phyloP scores from a whole-genome alignment of 1,140 invertebrate species.

The Sycobia sp. region DNA sequence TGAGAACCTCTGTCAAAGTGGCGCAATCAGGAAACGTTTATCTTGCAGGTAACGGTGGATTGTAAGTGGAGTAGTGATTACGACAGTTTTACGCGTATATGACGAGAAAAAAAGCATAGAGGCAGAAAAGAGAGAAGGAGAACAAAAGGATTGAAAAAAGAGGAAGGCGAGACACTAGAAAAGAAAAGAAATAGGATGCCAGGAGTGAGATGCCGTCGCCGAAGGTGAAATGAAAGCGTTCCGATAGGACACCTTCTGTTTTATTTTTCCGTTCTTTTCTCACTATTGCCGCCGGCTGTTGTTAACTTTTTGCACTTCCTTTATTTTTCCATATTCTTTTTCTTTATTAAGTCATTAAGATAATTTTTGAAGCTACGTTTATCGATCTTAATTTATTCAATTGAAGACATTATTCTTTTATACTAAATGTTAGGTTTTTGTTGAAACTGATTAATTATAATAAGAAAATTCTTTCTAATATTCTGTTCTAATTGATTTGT shows the following conservation, averaged over 20 bases:
- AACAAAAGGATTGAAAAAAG: too few relatives aligned
- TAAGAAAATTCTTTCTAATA: too few relatives aligned
- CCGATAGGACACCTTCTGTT: neutral
- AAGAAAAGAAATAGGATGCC: too few relatives aligned
- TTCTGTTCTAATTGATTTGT: too few relatives aligned
- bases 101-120: neutral
- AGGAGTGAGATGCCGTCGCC: too few relatives aligned
- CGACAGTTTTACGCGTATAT: constrained; percentile 21
- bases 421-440: too few relatives aligned
- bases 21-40: constrained; percentile 34
- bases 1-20: constrained; percentile 13
- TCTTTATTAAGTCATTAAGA: neutral
- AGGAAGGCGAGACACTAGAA: too few relatives aligned
- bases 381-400: too few relatives aligned
- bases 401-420: too few relatives aligned
- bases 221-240: neutral
- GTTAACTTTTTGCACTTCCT: neutral
- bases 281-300: neutral
- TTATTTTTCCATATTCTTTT: neutral
- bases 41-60: constrained; percentile 10
- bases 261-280: neutral
- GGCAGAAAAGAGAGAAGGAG: constrained; percentile 6
- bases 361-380: too few relatives aligned
- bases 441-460: too few relatives aligned
- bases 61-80: constrained; percentile 11